phyloP scores from a whole-genome alignment of 2,888 invertebrate species.

The Lysandra bellargus region DNA sequence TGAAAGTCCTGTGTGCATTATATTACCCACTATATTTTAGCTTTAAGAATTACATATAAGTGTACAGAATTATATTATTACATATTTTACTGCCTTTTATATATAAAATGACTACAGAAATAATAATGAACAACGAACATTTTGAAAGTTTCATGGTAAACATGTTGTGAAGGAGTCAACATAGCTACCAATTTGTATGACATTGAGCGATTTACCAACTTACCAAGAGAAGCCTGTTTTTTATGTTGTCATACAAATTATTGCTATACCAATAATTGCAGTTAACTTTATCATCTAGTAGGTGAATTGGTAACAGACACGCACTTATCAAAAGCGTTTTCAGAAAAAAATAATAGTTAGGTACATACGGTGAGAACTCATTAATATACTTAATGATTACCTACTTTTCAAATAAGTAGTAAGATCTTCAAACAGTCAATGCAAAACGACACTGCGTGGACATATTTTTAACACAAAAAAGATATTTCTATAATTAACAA shows the following conservation, averaged over 20 bases:
- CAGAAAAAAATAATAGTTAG: too few species aligned
- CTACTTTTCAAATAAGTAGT: too few species aligned
- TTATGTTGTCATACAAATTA: background rate
- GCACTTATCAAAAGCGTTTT: too few species aligned
- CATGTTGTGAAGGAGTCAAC: background rate
- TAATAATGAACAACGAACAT: background rate
- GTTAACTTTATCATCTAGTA: too few species aligned
- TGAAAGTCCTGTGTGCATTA: conserved; percentile 15
- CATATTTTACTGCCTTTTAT: background rate
- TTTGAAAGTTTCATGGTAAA: background rate
- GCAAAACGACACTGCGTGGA: background rate
- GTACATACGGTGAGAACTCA: too few species aligned
- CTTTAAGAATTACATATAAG: background rate
- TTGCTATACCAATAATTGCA: background rate
- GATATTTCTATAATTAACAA: conserved; percentile 2
- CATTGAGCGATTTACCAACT: background rate
- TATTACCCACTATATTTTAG: conserved; percentile 16
- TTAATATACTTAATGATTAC: too few species aligned
- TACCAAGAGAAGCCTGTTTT: background rate
- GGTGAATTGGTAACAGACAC: too few species aligned
- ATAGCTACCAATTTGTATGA: background rate
- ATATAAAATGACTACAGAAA: background rate
- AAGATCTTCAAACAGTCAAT: too few species aligned
- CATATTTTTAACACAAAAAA: background rate
- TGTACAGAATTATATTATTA: background rate